Evolutionary conservation across 1,140 invertebrate genomes (phyloP).

Genomic region (Teleopsis dalmanni): DNA sequence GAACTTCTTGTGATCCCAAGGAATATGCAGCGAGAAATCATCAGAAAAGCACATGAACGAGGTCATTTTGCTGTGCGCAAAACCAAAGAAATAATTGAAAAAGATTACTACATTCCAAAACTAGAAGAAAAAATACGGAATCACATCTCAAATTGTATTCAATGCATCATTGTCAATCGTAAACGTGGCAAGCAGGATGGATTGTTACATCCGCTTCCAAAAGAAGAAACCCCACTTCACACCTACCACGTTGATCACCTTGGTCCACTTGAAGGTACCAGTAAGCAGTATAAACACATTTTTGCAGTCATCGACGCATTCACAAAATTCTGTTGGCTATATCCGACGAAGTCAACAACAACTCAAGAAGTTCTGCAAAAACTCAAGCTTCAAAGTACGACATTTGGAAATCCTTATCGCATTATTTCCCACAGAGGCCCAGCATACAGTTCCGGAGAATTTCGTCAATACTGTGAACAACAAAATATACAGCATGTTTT

Average conservation of each 20-base stretch:
- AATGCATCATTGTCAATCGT: constrained; percentile 23
- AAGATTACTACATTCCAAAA: constrained; percentile 41
- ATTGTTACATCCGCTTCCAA: constrained; percentile 27
- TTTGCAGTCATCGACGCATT: constrained; percentile 27
- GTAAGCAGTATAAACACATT: constrained; percentile 30
- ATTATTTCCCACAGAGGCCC: constrained; percentile 21
- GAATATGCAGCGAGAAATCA: constrained; percentile 24
- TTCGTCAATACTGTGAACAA: constrained; percentile 17
- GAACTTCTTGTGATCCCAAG: constrained; percentile 23
- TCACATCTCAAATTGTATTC: constrained; percentile 27
- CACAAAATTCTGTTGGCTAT: constrained; percentile 31
- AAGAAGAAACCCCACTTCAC: constrained; percentile 21
- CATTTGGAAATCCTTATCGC: constrained; percentile 26
- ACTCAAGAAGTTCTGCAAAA: constrained; percentile 20
- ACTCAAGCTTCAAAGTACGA: constrained; percentile 20
- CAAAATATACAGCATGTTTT: constrained; percentile 11
- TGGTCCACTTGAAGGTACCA: constrained; percentile 25
- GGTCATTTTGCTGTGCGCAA: constrained; percentile 42
- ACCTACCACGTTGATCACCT: constrained; percentile 15
- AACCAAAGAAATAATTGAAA: constrained; percentile 33
- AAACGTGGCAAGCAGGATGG: constrained; percentile 43
- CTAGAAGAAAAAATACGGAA: constrained; percentile 29
- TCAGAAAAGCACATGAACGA: constrained; percentile 31
- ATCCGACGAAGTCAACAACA: constrained; percentile 31
- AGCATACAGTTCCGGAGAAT: constrained; percentile 30